Percentiles rank a stretch among this genome's conserved stretches.
phyloP scores from a whole-genome alignment of 2,797 vertebrate species.

The Cryptoprocta ferox region DNA sequence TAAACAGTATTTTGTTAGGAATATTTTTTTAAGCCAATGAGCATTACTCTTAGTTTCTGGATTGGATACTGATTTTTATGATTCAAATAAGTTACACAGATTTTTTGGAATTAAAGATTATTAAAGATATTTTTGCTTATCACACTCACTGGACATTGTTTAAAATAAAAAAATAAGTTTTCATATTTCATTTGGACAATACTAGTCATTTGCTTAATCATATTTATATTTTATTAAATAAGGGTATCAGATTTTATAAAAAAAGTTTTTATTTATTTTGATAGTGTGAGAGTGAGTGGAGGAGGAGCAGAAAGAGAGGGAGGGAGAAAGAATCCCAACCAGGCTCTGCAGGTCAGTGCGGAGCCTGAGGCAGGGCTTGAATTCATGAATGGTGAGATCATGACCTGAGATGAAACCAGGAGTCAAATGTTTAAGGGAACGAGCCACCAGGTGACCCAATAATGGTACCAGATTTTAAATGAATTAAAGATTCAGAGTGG shows the following conservation, averaged over 20 bases:
- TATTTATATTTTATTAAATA: constrained; percentile 52
- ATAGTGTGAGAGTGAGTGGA: too few relatives aligned
- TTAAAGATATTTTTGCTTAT: constrained; percentile 23
- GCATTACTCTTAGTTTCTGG: neutral
- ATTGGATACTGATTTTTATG: neutral
- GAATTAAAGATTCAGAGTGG: constrained; percentile 44
- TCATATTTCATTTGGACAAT: constrained; percentile 9
- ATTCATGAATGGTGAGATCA: too few relatives aligned
- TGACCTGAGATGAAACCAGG: too few relatives aligned
- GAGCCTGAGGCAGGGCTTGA: too few relatives aligned
- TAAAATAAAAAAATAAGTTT: constrained; percentile 37
- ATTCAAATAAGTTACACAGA: constrained; percentile 5
- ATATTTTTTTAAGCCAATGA: neutral
- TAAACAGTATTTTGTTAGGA: neutral
- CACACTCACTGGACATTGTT: neutral
- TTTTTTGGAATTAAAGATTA: neutral
- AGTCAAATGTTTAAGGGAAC: too few relatives aligned
- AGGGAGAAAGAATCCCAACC: too few relatives aligned
- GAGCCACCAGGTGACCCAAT: too few relatives aligned
- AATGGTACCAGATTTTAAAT: neutral
- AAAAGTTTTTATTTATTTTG: too few relatives aligned
- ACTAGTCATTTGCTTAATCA: constrained; percentile 12
- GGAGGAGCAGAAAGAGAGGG: too few relatives aligned
- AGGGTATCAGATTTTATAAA: too few relatives aligned
- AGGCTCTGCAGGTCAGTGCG: too few relatives aligned